Conservation (phyloP, 2,888 invertebrate genomes). For the Timema podura region DNA sequence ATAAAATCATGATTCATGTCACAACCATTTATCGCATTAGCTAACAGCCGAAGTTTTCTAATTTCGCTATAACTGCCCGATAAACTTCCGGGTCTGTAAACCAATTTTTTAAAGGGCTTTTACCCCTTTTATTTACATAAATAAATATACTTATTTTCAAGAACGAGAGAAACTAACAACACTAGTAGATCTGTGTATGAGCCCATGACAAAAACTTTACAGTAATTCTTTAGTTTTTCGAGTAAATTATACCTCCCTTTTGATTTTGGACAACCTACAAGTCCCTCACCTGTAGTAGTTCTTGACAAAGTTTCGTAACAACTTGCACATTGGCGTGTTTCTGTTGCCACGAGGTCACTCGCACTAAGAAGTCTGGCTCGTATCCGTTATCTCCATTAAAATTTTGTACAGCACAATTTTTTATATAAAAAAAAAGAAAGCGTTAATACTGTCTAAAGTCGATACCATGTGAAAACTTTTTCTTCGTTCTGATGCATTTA, state of each 20-base stretch:
- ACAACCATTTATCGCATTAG: no score
- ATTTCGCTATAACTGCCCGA: no score
- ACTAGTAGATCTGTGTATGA: no score
- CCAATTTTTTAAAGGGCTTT: no score
- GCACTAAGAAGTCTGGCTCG: background rate
- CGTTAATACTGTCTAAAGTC: background rate
- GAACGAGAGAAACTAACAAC: no score
- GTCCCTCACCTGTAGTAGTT: background rate
- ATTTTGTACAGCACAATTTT: background rate
- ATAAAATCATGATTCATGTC: no score
- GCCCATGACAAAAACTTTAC: no score
- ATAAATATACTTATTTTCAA: no score
- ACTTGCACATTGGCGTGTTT: background rate
- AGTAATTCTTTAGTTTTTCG: no score
- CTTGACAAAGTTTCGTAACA: background rate
- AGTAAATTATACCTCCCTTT: background rate
- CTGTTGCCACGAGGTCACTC: conserved; percentile 3
- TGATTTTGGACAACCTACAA: background rate
- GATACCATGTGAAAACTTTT: background rate
- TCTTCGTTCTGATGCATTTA: background rate
- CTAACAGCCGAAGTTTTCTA: no score
- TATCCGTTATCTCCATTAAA: background rate
- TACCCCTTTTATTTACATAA: no score
- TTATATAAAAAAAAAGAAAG: background rate
- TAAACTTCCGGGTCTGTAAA: no score